These are phyloP conservation scores for Drosophila macrospina DNA, from an alignment of 2,888 invertebrate genomes.

Conservation along the genomic window DNA sequence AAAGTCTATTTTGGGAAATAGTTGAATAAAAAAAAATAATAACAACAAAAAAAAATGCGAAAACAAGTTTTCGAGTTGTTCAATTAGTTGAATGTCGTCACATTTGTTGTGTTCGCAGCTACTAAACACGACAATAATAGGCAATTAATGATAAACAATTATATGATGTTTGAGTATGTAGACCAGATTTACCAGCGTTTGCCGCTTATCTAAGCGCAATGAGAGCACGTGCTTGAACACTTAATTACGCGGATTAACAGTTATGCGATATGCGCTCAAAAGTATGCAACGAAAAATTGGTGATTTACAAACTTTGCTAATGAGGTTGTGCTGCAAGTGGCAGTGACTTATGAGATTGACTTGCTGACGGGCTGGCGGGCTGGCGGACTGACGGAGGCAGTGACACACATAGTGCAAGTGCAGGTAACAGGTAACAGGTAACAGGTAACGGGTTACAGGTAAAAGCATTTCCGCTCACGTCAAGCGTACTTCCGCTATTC, in stretches of 20 bases:
- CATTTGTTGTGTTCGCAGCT: not conserved
- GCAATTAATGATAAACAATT: conserved; percentile 22
- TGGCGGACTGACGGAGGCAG: conserved; percentile 8
- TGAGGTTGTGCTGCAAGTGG: conserved; percentile 27
- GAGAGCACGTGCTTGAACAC: not conserved
- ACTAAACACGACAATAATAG: conserved; percentile 16
- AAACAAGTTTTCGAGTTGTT: conserved; percentile 15
- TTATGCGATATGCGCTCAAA: conserved; percentile 28
- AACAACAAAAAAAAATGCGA: not conserved
- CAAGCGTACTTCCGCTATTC: conserved; percentile 62
- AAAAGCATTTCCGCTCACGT: conserved; percentile 62
- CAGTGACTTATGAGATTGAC: conserved; percentile 21
- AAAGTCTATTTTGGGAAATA: conserved; percentile 8
- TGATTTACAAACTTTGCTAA: conserved; percentile 33
- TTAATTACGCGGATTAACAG: not conserved
- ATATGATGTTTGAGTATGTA: conserved; percentile 20
- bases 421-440: conserved; percentile 44
- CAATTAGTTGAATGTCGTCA: conserved; percentile 22
- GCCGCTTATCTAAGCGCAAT: not conserved
- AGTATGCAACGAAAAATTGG: conserved; percentile 50
- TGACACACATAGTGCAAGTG: conserved; percentile 5
- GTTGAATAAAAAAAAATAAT: not conserved
- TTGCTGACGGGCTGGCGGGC: conserved; percentile 4
- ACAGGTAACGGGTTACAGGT: conserved; percentile 29
- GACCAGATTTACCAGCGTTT: conserved; percentile 9